Base-by-base conservation (phyloP, 2,797 vertebrate species). In the Fundulus diaphanus region DNA sequence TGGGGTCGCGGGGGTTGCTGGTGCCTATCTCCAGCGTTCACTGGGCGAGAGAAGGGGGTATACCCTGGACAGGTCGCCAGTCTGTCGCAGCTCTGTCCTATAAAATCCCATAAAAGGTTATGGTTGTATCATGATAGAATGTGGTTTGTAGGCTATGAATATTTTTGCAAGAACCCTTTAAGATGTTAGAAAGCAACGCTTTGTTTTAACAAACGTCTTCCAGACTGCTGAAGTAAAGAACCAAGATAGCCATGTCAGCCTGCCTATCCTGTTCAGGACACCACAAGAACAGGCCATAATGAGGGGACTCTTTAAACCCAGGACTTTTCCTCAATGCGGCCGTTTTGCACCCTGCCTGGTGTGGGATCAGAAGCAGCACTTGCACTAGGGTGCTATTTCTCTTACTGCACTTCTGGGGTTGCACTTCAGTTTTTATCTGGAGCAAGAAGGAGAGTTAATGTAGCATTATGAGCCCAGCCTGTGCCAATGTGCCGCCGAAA, bases 361-460 rank as follows among this genome's bases (percentile, higher is more conserved):
- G 46, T n/a, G 9, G 40, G 86, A 94, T 92, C 89, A 90, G 91
- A 87, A 94, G 92, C 91, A 79, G 81, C 59, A 61, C 90, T 89
- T 22, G 20, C 59, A 63, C 33, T n/a, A n/a, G n/a, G n/a, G 44
- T 15, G 27, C 11, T 13, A 40, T 73, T 87, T 75, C 81, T 87
- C 92, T 93, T 88, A 94, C 92, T 89, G 90, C 88, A 86, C 93
- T 92, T 92, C 87, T 90, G 92, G 92, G 93, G 94, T 92, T 86
- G 70, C 77, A 87, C 90, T 93, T 92, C 92, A 83, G 91, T 92
- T 92, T 94, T 93, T 90, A 91, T 90, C 90, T 91, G 91, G 91
- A 92, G 91, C 90, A 93, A 94, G 93, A 93, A 93, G 84, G 76
- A 89, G 93, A 93, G 92, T 93, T 95, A 93, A 93, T 93, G 90